phyloP scores from a whole-genome alignment of 1,140 invertebrate species.

The Drosophila punjabiensis region DNA sequence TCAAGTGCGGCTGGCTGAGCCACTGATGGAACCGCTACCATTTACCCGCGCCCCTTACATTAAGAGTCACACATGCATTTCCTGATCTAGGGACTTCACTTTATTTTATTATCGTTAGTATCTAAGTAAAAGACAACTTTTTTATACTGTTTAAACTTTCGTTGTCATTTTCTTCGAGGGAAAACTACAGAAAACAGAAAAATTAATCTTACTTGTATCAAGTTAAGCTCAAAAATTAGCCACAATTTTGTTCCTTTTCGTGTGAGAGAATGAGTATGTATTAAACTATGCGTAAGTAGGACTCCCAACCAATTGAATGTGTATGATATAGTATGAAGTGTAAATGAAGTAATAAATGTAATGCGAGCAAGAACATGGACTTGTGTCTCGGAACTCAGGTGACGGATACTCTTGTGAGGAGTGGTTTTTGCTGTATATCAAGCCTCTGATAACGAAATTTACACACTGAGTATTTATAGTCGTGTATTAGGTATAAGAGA shows the following conservation, averaged over 20 bases:
- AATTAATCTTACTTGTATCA: slow-evolving; percentile 73
- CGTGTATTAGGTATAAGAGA: background rate
- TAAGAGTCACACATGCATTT: slow-evolving; percentile 34
- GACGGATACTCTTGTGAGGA: slow-evolving; percentile 6
- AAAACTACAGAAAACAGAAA: slow-evolving; percentile 39
- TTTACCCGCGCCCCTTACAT: background rate
- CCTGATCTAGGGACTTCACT: slow-evolving; percentile 63
- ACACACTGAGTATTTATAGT: slow-evolving; percentile 25
- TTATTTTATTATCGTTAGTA: slow-evolving; percentile 53
- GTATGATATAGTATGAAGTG: slow-evolving; percentile 61
- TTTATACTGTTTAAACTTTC: slow-evolving; percentile 60
- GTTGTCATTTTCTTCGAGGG: slow-evolving; percentile 60
- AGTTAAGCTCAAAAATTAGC: slow-evolving; percentile 54
- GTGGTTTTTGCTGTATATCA: background rate
- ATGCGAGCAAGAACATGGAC: slow-evolving; percentile 19
- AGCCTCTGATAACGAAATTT: background rate
- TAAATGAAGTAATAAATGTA: slow-evolving; percentile 75
- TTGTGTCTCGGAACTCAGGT: slow-evolving; percentile 15
- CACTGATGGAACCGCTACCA: slow-evolving; percentile 45
- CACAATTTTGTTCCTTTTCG: slow-evolving; percentile 44
- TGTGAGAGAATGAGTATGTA: slow-evolving; percentile 53
- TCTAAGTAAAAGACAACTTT: slow-evolving; percentile 59
- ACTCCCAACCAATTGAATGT: slow-evolving; percentile 64
- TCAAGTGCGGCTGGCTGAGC: slow-evolving; percentile 85
- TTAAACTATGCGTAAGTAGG: slow-evolving; percentile 67